Evolutionary conservation across 2,113 vertebrate genomes (phyloP), one percentile per base, ranked within the genome.

Genomic region (Eonycteris spelaea): DNA sequence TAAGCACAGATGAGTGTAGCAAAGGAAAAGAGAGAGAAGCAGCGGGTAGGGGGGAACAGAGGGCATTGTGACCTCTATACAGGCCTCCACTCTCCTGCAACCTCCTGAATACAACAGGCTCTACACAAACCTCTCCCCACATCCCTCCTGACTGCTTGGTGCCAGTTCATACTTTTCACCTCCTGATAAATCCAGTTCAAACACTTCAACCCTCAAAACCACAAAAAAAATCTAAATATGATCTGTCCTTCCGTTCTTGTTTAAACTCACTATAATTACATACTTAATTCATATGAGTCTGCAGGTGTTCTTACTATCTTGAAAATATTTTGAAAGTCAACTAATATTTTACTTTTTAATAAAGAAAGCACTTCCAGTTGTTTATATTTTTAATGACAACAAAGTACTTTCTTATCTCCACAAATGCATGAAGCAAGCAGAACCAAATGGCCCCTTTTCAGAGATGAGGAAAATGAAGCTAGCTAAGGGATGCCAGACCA

Each of bases 311-410:
- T 43, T 43, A 43, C 40, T 16, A 30, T 67, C 85, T 59, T 38
- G 6, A 91, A 90, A 90, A 92, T 18, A 86, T 43, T 83, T 40
- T 79, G 26, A 94, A 55, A 92, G 38, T 78, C 21, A 95, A 61
- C 40, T 57, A 86, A 68, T 16, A 12, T n/a, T 16, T 40, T 63
- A 57, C 63, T 82, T 71, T 75, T 89, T 28, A 83, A 83, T 38
- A 35, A 93, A 88, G 7, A 88, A 68, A 15, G 13, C 40, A 93
- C 30, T 63, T 43, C 24, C 21, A 45, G 21, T 43, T 88, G 14
- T 79, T 89, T 78, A 19, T n/a, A 75, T 38, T 91, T 85, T 43
- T n/a, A 68, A 84, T 45, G 68, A 84, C 30, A 71, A 70, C 33
- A 38, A 75, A 83, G 51, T 73, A 38, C 21, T 70, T 94, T 45